Evolutionary conservation across 2,797 vertebrate species (phyloP), one percentile per base, ranked within the genome.

Genomic region (Typhlichthys eigenmanni): DNA sequence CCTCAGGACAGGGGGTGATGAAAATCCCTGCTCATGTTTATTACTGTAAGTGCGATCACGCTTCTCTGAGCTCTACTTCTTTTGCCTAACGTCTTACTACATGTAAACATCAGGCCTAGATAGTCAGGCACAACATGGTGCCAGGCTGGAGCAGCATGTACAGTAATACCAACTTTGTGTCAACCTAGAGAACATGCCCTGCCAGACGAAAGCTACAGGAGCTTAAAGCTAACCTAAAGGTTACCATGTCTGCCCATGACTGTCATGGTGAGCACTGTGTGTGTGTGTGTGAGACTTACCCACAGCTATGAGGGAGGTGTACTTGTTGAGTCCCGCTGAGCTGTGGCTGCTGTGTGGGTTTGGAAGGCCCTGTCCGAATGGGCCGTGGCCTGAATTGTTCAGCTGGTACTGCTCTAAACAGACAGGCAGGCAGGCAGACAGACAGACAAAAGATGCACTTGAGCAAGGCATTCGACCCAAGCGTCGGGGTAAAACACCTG

Each of bases 331-430:
- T 59, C 91, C 89, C 0, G 90, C 85, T 1, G 87, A 76, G 78
- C n/a, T 92, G 92, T 82, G 89, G 79, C 94, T 94, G 73, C 91
- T 86, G 0, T 95, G 95, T 5, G 88, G 72, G 19, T 93, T 92
- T 5, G 93, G 79, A 13, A 92, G 84, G 3, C 91, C 92, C n/a
- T 89, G 85, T 69, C 85, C 71, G 3, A 87, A 84, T 0, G 85
- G 78, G 0, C 91, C 87, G 45, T 90, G 80, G 12, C 90, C 69
- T 0, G 89, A 66, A 4, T 93, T 95, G 85, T 93, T 96, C 81
- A 95, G 87, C 47, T 93, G 95, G 49, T 93, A 93, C 68, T 95
- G 95, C 73, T 96, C 97, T 98, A 84, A 34, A 66, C 5, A 58
- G 62, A 65, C 60, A 75, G 17, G 63, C 14, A 61, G 43, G 13